Evolutionary conservation across 2,888 invertebrate genomes (phyloP).

Genomic region (Zaprionus lineosus): DNA sequence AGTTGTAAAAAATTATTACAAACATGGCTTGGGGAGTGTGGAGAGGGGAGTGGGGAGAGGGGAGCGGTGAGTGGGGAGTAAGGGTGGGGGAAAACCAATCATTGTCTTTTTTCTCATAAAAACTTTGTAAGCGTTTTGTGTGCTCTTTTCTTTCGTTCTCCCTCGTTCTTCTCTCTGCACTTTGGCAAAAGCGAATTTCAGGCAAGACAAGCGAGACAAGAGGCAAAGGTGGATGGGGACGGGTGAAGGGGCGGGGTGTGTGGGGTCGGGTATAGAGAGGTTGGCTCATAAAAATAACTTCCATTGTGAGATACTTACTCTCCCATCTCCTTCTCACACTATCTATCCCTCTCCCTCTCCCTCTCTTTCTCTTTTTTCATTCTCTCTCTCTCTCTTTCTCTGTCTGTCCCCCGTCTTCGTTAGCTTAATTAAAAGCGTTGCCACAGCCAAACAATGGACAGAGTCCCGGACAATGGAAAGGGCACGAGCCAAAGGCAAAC

Average conservation of each 20-base stretch:
- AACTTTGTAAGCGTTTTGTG: constrained; percentile 32
- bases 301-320: constrained; percentile 26
- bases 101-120: constrained; percentile 35
- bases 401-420: constrained; percentile 5
- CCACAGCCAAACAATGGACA: constrained; percentile 58
- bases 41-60: not conserved
- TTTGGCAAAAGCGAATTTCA: constrained; percentile 50
- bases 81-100: constrained; percentile 28
- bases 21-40: too few relatives aligned
- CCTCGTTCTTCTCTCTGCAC: constrained; percentile 15
- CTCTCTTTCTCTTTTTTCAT: constrained; percentile 8
- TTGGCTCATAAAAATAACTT: constrained; percentile 57
- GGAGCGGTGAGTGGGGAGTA: not conserved
- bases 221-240: too few relatives aligned
- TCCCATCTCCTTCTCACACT: constrained; percentile 11
- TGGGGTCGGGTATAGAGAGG: too few relatives aligned
- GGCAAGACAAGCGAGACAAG: too few relatives aligned
- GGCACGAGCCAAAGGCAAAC: constrained; percentile 50
- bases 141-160: not conserved
- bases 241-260: not conserved
- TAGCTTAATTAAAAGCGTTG: constrained; percentile 70
- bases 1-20: too few relatives aligned
- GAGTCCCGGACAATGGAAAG: constrained; percentile 5
- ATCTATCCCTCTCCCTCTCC: not conserved
- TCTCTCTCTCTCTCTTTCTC: constrained; percentile 13